Conservation (phyloP, 37 sponge, comb jelly and placozoan genomes). For the Diacarnus erythraeanus region DNA sequence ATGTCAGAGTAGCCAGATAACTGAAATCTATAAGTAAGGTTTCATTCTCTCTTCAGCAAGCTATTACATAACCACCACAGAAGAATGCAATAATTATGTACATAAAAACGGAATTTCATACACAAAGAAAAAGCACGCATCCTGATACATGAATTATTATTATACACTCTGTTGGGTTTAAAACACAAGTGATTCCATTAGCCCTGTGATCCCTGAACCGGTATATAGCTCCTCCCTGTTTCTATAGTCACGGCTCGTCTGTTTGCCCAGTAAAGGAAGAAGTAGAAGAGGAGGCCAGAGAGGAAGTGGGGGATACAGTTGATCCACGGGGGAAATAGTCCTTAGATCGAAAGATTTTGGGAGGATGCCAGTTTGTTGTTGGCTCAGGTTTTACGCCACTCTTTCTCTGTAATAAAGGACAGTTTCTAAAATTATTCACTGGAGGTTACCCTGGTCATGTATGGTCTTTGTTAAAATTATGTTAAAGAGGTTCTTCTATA, state of each 20-base stretch:
- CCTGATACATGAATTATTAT: no score
- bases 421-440: not conserved
- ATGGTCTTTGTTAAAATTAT: not conserved
- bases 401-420: constrained; percentile 1
- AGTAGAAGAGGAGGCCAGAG: not conserved
- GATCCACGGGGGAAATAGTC: constrained; percentile 29
- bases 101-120: no score
- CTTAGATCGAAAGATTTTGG: constrained; percentile 42
- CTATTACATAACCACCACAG: no score
- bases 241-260: constrained; percentile 2
- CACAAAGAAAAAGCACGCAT: no score
- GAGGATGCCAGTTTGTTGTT: constrained; percentile 50
- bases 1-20: no score
- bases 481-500: no score
- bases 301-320: not conserved
- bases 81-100: no score
- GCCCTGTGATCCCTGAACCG: not conserved
- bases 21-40: no score
- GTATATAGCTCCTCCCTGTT: no score
- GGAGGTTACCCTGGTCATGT: not conserved
- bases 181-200: no score
- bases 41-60: no score
- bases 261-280: not conserved
- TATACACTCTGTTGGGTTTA: no score
- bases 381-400: constrained; percentile 8